Evolutionary conservation across 23 tunicate genomes (phyloP), one percentile per base, ranked within the genome.

Genomic region (Phallusia fumigata): DNA sequence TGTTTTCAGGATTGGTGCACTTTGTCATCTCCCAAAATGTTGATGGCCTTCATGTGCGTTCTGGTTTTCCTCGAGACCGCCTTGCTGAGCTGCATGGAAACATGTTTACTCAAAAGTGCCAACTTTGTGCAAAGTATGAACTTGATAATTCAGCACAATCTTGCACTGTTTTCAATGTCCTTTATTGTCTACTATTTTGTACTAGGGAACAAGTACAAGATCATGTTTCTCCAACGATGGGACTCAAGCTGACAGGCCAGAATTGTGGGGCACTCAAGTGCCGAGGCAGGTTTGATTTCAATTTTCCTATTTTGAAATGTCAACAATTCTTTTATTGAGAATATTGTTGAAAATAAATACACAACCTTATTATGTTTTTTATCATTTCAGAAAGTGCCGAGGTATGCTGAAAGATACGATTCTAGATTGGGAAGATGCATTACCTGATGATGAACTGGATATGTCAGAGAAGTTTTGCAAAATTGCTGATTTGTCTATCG

Each of bases 31-130:
- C 99, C 18, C 99, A 97, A 88, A 97, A 97, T 80, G 99, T 97
- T 26, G 99, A 97, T 86, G 99, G 99, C 49, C 84, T 97, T 35
- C 99, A 97, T 64, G 52, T 92, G 0, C 34, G 97, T 0, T 97
- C 97, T 33, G 99, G 99, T 31, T 97, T 92, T 84, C 99, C 99
- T 0, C 74, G 85, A 35, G 88, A 97, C 36, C 79, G 95, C 21
- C 51, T 97, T 26, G 95, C 99, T 18, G 99, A 97, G 74, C 85
- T 97, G 19, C 99, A 97, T 76, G 99, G 99, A 19, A 92, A 94
- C 78, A 89, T 94, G 94, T 94, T 94, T 78, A 73, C 93, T n/a
- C 98, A 89, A 79, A 79, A 53, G 47, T 94, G 98, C 64, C 82
- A 82, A 53, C 77, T 75, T 33, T 94, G 98, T 81, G 74, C 83